Percentiles rank a stretch among this genome's conserved stretches.
Conservation (phyloP, 2,888 invertebrate species). For the Cephus nigrinus region DNA sequence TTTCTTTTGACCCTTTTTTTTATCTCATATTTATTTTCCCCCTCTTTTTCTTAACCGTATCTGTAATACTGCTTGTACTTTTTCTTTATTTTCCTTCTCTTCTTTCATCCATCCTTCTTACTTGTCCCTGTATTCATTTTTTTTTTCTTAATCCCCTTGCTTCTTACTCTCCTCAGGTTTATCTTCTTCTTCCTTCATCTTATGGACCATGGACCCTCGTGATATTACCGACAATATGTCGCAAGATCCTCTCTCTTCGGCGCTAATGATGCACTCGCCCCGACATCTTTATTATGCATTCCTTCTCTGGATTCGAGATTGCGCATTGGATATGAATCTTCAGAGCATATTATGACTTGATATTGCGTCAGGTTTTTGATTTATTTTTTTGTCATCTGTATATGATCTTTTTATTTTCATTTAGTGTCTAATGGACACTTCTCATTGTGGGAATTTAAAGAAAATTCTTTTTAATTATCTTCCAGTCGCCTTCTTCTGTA, state of each 20-base stretch:
- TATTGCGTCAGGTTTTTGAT: not conserved
- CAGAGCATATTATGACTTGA: not conserved
- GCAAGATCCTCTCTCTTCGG: not conserved
- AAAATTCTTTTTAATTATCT: not conserved
- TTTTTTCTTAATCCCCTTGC: not conserved
- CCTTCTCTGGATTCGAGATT: not conserved
- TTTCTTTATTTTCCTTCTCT: not conserved
- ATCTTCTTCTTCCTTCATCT: not conserved
- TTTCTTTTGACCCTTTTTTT: not conserved
- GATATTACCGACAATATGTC: not conserved
- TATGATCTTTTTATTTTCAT: not conserved
- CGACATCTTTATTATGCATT: not conserved
- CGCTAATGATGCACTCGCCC: slow-evolving; percentile 1
- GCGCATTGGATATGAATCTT: not conserved
- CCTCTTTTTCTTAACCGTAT: not conserved
- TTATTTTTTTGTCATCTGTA: not conserved
- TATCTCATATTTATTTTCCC: not conserved
- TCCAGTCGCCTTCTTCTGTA: not conserved
- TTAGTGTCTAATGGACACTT: not conserved
- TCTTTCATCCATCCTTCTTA: not conserved
- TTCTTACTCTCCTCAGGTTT: not conserved
- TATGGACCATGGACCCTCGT: not conserved
- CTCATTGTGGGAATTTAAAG: not conserved
- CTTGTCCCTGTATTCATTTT: not conserved
- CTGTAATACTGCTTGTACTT: not conserved